phyloP scores from a whole-genome alignment of 2,888 invertebrate species.

The Drosophila koepferae region DNA sequence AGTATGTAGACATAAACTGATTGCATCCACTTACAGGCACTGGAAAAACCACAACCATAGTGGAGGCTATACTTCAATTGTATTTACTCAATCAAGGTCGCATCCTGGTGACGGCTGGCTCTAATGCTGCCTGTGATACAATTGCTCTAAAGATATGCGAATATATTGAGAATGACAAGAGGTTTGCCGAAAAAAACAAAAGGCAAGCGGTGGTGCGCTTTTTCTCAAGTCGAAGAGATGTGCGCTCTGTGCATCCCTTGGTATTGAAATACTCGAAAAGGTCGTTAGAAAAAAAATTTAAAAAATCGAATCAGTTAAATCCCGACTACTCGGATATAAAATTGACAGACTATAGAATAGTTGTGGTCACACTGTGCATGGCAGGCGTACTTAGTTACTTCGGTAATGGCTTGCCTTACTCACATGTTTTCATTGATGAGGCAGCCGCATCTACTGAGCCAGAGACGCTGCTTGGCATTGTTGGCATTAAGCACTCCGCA shows the following conservation, averaged over 20 bases:
- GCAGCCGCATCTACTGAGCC: conserved; percentile 90
- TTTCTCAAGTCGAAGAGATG: not conserved
- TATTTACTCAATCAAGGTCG: conserved; percentile 61
- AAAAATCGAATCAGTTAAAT: no score
- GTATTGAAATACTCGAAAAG: conserved; percentile 82
- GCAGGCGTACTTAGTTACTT: conserved; percentile 78
- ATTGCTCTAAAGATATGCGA: conserved; percentile 86
- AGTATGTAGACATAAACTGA: not conserved
- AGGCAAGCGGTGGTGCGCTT: not conserved
- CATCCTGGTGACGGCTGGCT: conserved; percentile 89
- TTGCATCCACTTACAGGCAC: conserved; percentile 85
- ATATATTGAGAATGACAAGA: conserved; percentile 33
- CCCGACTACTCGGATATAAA: no score
- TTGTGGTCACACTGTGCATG: conserved; percentile 88
- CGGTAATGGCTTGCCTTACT: not conserved
- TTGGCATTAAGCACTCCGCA: conserved; percentile 58
- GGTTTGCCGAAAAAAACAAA: not conserved
- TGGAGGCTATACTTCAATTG: conserved; percentile 90
- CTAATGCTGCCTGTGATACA: conserved; percentile 90
- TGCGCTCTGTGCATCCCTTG: conserved; percentile 64
- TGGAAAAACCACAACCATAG: conserved; percentile 91
- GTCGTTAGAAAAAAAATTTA: no score
- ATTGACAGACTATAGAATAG: conserved; percentile 85
- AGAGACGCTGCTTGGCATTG: conserved; percentile 88
- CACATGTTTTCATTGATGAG: conserved; percentile 91